A percentile compares a stretch with the other conserved stretches of the same genome.
phyloP scores from a whole-genome alignment of 1,140 invertebrate species.

The Microplitis mediator region DNA sequence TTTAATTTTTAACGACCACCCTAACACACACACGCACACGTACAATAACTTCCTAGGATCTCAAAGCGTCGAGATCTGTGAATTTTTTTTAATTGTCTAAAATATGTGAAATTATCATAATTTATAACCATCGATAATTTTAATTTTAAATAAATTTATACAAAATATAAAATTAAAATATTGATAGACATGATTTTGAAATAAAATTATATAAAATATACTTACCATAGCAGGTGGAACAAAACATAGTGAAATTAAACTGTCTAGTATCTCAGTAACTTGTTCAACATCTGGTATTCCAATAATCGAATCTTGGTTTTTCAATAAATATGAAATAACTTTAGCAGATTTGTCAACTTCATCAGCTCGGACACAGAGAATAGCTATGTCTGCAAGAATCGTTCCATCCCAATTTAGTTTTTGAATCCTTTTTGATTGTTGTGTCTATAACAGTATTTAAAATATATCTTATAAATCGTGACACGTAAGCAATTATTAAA shows the following conservation, averaged over 20 bases:
- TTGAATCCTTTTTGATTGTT: constrained; percentile 7
- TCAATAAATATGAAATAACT: constrained; percentile 34
- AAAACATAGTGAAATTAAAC: constrained; percentile 35
- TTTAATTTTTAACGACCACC: no score
- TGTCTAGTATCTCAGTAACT: constrained; percentile 38
- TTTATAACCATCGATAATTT: no score
- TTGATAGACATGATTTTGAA: neutral
- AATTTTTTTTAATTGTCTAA: no score
- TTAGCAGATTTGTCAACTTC: constrained; percentile 34
- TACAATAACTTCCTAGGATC: no score
- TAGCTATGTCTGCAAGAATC: constrained; percentile 26
- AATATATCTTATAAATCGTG: neutral
- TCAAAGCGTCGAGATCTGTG: no score
- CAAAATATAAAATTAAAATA: no score
- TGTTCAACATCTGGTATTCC: constrained; percentile 22
- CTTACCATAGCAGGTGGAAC: constrained; percentile 41
- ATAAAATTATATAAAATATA: constrained; percentile 12
- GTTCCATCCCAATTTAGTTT: neutral
- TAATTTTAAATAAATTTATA: no score
- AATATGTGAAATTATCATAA: no score
- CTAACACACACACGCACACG: no score
- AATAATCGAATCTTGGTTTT: constrained; percentile 22
- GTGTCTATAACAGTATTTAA: constrained; percentile 24
- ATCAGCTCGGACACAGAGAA: constrained; percentile 37
- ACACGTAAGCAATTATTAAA: no score